phyloP scores from a whole-genome alignment of 2,113 vertebrate species.

The Chaetodon trifascialis region DNA sequence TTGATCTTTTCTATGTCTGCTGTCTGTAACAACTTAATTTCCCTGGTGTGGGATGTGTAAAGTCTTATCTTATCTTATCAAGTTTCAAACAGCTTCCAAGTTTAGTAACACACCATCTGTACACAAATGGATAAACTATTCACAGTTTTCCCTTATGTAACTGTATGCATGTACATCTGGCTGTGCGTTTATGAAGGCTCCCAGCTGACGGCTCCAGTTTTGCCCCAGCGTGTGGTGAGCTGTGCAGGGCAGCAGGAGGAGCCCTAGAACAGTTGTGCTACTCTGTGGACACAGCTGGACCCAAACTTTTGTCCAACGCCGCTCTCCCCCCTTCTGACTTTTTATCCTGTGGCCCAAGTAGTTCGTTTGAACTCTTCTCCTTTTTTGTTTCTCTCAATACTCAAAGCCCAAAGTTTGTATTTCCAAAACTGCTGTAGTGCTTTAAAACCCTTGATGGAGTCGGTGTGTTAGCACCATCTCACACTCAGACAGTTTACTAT shows the following conservation, averaged over 20 bases:
- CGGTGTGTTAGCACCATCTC: neutral
- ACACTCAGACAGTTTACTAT: neutral
- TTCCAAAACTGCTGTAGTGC: neutral
- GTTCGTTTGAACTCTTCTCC: neutral
- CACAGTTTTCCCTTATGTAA: neutral
- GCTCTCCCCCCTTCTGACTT: neutral
- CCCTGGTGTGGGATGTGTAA: too few species aligned
- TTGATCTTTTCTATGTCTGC: too few species aligned
- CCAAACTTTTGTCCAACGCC: conserved; percentile 22
- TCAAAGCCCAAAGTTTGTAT: conserved; percentile 6
- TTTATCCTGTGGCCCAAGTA: neutral
- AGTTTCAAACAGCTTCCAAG: neutral
- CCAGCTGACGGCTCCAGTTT: neutral
- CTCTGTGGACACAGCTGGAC: conserved; percentile 1
- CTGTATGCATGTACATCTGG: too few species aligned
- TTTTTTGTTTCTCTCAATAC: neutral
- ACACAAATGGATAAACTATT: neutral
- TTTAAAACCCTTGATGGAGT: conserved; percentile 3
- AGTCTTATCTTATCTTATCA: neutral
- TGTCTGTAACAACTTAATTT: too few species aligned
- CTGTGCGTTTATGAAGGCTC: neutral
- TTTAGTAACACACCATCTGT: neutral
- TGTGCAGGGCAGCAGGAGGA: conserved; percentile 82
- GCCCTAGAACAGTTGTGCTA: conserved; percentile 69
- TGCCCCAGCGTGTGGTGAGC: conserved; percentile 74